Conservation (phyloP, 1,140 invertebrate species). For the Mamestra configurata region DNA sequence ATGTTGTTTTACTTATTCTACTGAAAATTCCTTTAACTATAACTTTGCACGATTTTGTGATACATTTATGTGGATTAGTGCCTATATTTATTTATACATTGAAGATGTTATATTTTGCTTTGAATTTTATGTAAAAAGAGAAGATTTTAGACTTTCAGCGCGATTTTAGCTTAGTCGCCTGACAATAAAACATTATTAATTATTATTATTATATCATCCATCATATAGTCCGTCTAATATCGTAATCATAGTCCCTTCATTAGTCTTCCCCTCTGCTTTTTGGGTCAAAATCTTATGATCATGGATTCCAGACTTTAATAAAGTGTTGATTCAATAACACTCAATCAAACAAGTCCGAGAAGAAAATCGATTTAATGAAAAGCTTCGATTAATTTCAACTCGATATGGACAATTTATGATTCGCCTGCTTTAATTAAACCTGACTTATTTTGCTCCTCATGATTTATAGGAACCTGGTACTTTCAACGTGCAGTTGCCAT, state of each 20-base stretch:
- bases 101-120: too few relatives aligned
- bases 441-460: constrained; percentile 27
- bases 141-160: too few relatives aligned
- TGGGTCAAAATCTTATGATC: background rate
- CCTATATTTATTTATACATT: too few relatives aligned
- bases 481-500: background rate
- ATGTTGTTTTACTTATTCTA: constrained; percentile 22
- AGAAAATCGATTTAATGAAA: constrained; percentile 22
- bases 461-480: constrained; percentile 32
- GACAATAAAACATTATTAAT: too few relatives aligned
- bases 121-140: too few relatives aligned
- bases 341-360: constrained; percentile 3
- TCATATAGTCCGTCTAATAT: too few relatives aligned
- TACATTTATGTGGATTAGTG: background rate
- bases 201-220: too few relatives aligned
- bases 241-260: too few relatives aligned
- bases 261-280: background rate
- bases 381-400: constrained; percentile 30
- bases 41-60: background rate
- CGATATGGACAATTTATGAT: constrained; percentile 19
- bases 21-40: constrained; percentile 13
- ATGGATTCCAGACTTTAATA: background rate
- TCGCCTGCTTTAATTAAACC: constrained; percentile 35
- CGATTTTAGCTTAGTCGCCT: too few relatives aligned
- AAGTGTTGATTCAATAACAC: constrained; percentile 28